Evolutionary conservation across 2,888 invertebrate species (phyloP).

Genomic region (Dyspetes luteomarginatus): DNA sequence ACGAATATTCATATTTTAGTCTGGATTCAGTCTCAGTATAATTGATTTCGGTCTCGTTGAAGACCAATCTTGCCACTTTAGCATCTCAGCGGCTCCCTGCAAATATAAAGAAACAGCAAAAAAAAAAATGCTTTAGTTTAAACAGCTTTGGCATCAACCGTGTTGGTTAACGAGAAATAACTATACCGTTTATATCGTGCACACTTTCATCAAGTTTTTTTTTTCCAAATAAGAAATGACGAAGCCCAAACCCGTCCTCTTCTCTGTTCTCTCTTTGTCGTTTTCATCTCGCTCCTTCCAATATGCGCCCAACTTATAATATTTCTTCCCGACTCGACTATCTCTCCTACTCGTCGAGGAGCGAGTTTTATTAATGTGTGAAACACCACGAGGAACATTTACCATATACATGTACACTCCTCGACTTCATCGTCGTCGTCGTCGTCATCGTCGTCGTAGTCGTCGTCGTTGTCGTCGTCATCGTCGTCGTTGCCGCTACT

Average conservation of each 20-base stretch:
- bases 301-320: slow-evolving; percentile 8
- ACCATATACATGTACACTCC: neutral
- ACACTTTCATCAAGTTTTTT: slow-evolving; percentile 7
- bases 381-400: slow-evolving; percentile 29
- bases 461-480: too few species aligned
- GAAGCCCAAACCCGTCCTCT: slow-evolving; percentile 14
- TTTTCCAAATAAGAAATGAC: slow-evolving; percentile 20
- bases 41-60: neutral
- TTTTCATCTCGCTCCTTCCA: slow-evolving; percentile 21
- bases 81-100: neutral
- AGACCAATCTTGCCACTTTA: neutral
- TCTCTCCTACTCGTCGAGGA: slow-evolving; percentile 9
- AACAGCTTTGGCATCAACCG: neutral
- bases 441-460: too few species aligned
- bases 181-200: neutral
- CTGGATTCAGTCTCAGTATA: slow-evolving; percentile 55
- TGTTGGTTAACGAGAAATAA: neutral
- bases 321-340: slow-evolving; percentile 4
- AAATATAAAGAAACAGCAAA: neutral
- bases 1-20: neutral
- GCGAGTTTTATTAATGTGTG: slow-evolving; percentile 45
- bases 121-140: neutral
- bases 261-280: neutral
- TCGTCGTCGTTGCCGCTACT: neutral
- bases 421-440: too few species aligned